phyloP scores from a whole-genome alignment of 2,888 invertebrate genomes.

The Drosophila stalkeri region DNA sequence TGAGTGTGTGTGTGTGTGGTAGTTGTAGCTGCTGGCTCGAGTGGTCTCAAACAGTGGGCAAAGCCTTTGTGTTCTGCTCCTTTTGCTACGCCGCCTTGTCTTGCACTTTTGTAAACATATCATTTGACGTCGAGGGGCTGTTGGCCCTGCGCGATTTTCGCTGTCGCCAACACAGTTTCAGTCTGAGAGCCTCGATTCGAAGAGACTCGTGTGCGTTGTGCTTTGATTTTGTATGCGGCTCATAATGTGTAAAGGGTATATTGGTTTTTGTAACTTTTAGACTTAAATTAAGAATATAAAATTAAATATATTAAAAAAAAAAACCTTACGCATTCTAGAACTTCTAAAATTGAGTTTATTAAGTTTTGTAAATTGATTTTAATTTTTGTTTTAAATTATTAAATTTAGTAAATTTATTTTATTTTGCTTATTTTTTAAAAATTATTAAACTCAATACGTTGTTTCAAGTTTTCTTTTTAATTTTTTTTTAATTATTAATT shows the following conservation, averaged over 20 bases:
- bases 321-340: too few species aligned
- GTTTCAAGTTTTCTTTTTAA: too few species aligned
- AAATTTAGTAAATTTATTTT: too few species aligned
- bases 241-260: neutral
- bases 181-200: conserved; percentile 2
- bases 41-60: conserved; percentile 44
- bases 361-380: too few species aligned
- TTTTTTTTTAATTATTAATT: too few species aligned
- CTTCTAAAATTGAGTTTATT: too few species aligned
- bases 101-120: conserved; percentile 48
- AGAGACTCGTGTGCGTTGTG: neutral
- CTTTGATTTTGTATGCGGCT: conserved; percentile 2
- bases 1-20: neutral
- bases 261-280: neutral
- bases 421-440: too few species aligned
- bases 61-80: conserved; percentile 28
- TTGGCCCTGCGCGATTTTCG: conserved; percentile 30
- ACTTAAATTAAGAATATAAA: too few species aligned
- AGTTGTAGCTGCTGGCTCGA: conserved; percentile 14
- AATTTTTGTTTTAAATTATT: too few species aligned
- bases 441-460: too few species aligned
- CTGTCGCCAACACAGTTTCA: conserved; percentile 8
- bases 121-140: neutral
- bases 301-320: too few species aligned
- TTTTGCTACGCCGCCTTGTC: conserved; percentile 21